Conservation (phyloP, 37 sponge, comb jelly and placozoan species). For the Aplysina aerophoba region DNA sequence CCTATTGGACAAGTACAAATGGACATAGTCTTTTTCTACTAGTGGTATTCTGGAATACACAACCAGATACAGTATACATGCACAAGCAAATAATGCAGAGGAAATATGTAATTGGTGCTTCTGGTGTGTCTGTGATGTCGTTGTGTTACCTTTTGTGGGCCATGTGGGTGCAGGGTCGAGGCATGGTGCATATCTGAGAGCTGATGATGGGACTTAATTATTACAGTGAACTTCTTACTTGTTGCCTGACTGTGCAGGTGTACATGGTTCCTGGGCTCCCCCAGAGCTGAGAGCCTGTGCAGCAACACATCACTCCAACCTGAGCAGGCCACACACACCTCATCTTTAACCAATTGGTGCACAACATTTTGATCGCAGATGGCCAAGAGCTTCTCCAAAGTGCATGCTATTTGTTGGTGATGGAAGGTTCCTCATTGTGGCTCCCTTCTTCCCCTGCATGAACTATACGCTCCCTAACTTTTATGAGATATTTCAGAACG, state of each 20-base stretch:
- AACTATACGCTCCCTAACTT: conserved; percentile 58
- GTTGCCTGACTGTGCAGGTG: background rate
- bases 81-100: too few species aligned
- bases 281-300: conserved; percentile 38
- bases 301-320: background rate
- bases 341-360: conserved; percentile 41
- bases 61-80: too few species aligned
- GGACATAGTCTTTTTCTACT: too few species aligned
- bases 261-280: conserved; percentile 61
- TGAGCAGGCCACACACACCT: background rate
- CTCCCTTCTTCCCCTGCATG: conserved; percentile 34
- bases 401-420: conserved; percentile 76
- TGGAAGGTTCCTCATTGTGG: conserved; percentile 76
- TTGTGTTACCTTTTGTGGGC: too few species aligned
- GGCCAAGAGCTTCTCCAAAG: conserved; percentile 69
- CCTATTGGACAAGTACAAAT: too few species aligned
- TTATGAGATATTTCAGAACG: conserved; percentile 69
- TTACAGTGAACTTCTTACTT: too few species aligned
- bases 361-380: conserved; percentile 36
- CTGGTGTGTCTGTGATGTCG: too few species aligned
- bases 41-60: too few species aligned
- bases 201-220: too few species aligned
- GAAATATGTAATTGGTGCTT: too few species aligned
- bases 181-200: too few species aligned
- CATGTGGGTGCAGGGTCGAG: too few species aligned